Conservation (phyloP, 2,113 vertebrate genomes). For the Silurus asotus region DNA sequence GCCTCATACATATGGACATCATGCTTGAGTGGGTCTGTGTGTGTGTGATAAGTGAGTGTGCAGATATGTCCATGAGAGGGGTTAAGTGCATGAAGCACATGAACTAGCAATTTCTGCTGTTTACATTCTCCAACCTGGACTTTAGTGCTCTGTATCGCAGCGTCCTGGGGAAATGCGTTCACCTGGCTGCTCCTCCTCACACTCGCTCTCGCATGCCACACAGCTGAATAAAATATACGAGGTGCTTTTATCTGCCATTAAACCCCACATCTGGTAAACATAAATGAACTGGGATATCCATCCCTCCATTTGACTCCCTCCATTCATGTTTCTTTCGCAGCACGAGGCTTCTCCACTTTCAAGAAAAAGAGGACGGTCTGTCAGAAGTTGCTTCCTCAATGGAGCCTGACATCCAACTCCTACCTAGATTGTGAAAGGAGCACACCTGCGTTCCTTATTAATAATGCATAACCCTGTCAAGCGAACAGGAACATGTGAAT, state of each 20-base stretch:
- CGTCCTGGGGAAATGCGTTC: slow-evolving; percentile 63
- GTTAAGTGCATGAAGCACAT: slow-evolving; percentile 35
- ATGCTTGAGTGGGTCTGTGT: slow-evolving; percentile 37
- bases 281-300: slow-evolving; percentile 61
- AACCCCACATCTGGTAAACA: slow-evolving; percentile 65
- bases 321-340: slow-evolving; percentile 62
- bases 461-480: slow-evolving; percentile 71
- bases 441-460: slow-evolving; percentile 67
- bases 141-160: slow-evolving; percentile 40
- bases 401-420: slow-evolving; percentile 54
- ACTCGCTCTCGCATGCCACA: slow-evolving; percentile 39
- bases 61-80: background rate
- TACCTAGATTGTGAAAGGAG: slow-evolving; percentile 70
- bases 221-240: slow-evolving; percentile 74
- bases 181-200: slow-evolving; percentile 64
- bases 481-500: slow-evolving; percentile 66
- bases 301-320: slow-evolving; percentile 37
- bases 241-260: slow-evolving; percentile 77
- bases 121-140: slow-evolving; percentile 59
- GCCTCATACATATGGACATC: slow-evolving; percentile 68
- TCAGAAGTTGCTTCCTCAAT: slow-evolving; percentile 72
- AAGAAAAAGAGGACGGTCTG: slow-evolving; percentile 63
- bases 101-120: slow-evolving; percentile 35
- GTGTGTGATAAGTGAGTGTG: slow-evolving; percentile 29
- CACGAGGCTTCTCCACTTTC: slow-evolving; percentile 59